Percentiles rank a stretch among this genome's conserved stretches.
Evolutionary conservation across 2,797 vertebrate species (phyloP).

Genomic region (Anas flavirostris): DNA sequence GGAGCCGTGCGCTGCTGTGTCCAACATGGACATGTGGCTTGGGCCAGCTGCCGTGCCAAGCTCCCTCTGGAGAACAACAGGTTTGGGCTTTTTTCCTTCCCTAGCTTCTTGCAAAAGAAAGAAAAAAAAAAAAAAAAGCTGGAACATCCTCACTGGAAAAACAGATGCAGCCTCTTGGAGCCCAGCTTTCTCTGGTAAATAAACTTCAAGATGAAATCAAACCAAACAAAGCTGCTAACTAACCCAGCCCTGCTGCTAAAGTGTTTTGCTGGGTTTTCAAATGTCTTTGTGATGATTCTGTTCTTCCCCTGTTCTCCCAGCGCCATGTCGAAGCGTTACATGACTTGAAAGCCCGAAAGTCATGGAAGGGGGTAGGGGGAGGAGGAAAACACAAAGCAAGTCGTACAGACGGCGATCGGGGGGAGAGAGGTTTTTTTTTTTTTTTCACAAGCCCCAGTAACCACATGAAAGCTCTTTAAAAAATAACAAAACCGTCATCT

Average conservation of each 20-base stretch:
- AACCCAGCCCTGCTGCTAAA: not conserved
- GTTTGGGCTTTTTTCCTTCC: not conserved
- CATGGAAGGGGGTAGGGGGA: not conserved
- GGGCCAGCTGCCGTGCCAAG: not conserved
- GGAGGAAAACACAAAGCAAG: slow-evolving; percentile 33
- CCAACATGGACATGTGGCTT: not conserved
- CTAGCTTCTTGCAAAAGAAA: not conserved
- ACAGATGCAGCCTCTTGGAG: not conserved
- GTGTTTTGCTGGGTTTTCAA: slow-evolving; percentile 39
- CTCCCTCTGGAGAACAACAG: not conserved
- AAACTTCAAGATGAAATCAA: not conserved
- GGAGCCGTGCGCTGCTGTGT: not conserved
- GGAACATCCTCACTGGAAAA: not conserved
- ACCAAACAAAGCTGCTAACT: slow-evolving; percentile 15
- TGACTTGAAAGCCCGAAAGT: slow-evolving; percentile 53
- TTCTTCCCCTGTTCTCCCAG: slow-evolving; percentile 41
- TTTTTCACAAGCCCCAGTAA: not conserved
- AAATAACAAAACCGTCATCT: not conserved
- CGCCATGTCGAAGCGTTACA: not conserved
- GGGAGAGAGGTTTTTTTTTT: not conserved
- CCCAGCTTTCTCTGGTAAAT: not conserved
- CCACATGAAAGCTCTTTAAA: slow-evolving; percentile 58
- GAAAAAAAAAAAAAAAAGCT: not conserved
- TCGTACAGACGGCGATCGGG: not conserved
- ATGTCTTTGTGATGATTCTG: slow-evolving; percentile 35